Evolutionary conservation across 30 jellyfish, hydroid and myxozoan genomes (phyloP), one percentile per base, ranked within the genome.

Genomic region (Euphysa ruthae): DNA sequence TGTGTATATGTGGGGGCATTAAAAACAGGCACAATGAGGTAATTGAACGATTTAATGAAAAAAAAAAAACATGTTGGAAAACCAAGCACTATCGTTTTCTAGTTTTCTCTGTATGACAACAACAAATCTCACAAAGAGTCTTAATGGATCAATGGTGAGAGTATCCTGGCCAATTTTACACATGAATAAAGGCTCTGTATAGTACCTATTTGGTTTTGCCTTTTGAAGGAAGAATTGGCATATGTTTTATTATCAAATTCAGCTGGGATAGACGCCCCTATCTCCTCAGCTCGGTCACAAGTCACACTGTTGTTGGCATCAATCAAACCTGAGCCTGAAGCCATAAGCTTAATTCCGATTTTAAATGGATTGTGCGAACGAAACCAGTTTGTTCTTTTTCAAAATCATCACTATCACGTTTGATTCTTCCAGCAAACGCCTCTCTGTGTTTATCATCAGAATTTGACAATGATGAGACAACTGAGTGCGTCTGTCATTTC

Each of bases 71-170:
- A n/a, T n/a, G n/a, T n/a, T n/a, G n/a, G n/a, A n/a, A n/a, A n/a
- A n/a, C n/a, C n/a, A n/a, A n/a, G 24, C 70, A 4, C 56, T n/a
- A 22, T 50, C 64, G 10, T 50, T 23, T n/a, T 69, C 81, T 20
- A 61, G 71, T 21, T 58, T 58, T 35, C 75, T 28, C 22, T 50
- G 75, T 4, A 38, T 31, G 6, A 69, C 6, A 24, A 38, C 34
- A 5, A 69, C 43, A 61, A 69, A 30, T 75, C 73, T 46, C 51
- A 4, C 69, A 56, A 55, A 46, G 68, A 28, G 73, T 58, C 74
- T 63, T 78, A 14, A 73, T 69, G 88, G 74, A 65, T 4, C 71
- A 82, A 29, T 88, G 85, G 3, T 79, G 82, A n/a, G 75, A 24
- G 0, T 83, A 69, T 42, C 61, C 14, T 32, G 66, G 85, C 0